Conservation (phyloP, 2,113 vertebrate genomes). For the Calyptommatus sinebrachiatus region DNA sequence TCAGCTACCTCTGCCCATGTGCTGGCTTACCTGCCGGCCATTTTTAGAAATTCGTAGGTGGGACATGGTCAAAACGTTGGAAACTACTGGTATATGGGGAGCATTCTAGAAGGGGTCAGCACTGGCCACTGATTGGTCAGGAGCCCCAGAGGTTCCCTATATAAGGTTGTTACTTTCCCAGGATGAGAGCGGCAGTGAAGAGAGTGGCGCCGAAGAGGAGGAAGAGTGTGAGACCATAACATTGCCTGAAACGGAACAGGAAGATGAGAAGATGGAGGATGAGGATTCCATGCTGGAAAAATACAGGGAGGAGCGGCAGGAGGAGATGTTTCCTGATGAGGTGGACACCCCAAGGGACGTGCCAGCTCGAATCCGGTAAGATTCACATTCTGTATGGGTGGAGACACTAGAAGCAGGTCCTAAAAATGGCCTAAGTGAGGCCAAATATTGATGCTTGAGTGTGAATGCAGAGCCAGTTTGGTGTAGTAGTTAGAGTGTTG, state of each 20-base stretch:
- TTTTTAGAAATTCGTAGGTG: too few species aligned
- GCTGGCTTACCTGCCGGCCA: accelerated
- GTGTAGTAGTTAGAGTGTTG: too few species aligned
- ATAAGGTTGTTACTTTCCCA: slow-evolving; percentile 34
- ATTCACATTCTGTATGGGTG: neutral
- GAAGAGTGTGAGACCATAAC: slow-evolving; percentile 84
- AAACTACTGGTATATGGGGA: too few species aligned
- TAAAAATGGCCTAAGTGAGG: neutral
- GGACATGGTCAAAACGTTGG: too few species aligned
- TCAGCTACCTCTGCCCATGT: neutral
- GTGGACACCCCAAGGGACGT: slow-evolving; percentile 88
- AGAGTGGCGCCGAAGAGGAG: slow-evolving; percentile 74
- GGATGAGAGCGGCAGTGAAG: slow-evolving; percentile 61
- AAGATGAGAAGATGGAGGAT: slow-evolving; percentile 79
- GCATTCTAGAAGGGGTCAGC: too few species aligned
- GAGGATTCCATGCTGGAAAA: slow-evolving; percentile 78
- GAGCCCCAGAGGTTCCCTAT: neutral
- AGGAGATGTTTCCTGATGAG: slow-evolving; percentile 95
- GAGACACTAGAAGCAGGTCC: accelerated
- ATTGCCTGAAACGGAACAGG: slow-evolving; percentile 71
- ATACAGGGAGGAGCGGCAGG: slow-evolving; percentile 87
- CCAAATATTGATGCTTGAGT: neutral
- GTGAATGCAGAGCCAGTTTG: too few species aligned
- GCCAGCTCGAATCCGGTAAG: slow-evolving; percentile 83
- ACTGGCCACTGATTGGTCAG: too few species aligned